phyloP scores from a whole-genome alignment of 2,797 vertebrate species.

The Diglossa cyanea region DNA sequence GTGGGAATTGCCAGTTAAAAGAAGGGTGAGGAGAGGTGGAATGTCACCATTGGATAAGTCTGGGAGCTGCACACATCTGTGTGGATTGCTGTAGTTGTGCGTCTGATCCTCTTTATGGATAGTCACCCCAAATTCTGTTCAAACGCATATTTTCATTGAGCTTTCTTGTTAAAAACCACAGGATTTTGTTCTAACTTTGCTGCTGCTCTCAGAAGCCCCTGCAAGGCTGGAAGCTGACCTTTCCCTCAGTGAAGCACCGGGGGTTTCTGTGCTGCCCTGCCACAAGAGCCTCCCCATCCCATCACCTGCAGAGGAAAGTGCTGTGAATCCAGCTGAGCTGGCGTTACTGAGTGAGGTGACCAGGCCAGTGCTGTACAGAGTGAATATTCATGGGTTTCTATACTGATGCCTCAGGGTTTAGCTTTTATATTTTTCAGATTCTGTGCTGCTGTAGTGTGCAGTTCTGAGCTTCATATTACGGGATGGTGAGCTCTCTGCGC shows the following conservation, averaged over 20 bases:
- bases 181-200: background rate
- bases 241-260: accelerated
- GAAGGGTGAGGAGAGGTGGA: background rate
- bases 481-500: background rate
- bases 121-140: background rate
- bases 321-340: background rate
- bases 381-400: accelerated
- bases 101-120: background rate
- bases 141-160: background rate
- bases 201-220: background rate
- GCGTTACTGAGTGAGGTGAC: background rate
- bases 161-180: background rate
- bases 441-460: background rate
- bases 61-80: accelerated
- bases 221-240: background rate
- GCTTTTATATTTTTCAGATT: background rate
- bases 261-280: background rate
- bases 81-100: background rate
- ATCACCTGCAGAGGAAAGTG: background rate
- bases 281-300: background rate
- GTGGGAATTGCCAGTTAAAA: background rate
- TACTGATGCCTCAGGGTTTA: background rate
- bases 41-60: background rate
- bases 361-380: background rate
- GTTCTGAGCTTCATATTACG: background rate